Evolutionary conservation across 2,888 invertebrate species (phyloP), one percentile per base, ranked within the genome.

Genomic region (Gymnocheta viridis): DNA sequence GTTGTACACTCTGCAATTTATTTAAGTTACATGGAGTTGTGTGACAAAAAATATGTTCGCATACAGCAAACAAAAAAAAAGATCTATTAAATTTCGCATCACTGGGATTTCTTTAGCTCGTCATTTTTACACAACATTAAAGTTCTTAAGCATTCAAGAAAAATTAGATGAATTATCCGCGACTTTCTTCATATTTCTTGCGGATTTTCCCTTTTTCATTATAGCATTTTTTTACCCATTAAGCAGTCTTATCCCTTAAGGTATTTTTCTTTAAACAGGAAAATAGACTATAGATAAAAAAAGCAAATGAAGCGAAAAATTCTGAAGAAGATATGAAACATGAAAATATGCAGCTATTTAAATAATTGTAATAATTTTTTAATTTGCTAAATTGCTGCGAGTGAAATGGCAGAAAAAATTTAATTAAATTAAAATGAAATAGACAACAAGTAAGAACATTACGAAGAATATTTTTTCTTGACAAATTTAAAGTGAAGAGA

Each of bases 361-460:
- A 79, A 56, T 70, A 70, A 79, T 79, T 79, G 62, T 56, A 54
- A 74, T 70, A 79, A 67, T 82, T 73, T 79, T 79, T 70, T 79
- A 83, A 82, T 77, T 70, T 79, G 19, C 49, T 24, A 70, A 74
- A 74, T 58, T 74, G 82, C 82, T 76, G 24, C 24, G 0, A 74
- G 79, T 58, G n/a, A 74, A 73, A 74, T 47, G 17, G 22, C 10
- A 32, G 19, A 29, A 69, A 35, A 27, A 32, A 19, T 19, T 47
- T 3, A n/a, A 24, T 47, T 38, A 24, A 17, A 10, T 7, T 27
- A 27, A 32, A 19, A 67, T 49, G 9, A 17, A 29, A 47, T 5
- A n/a, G 47, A 54, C 27, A 56, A 60, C 19, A 56, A 56, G 44
- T 35, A 41, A 0, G 27, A 22, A 47, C 22, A 58, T n/a, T 41